Evolutionary conservation across 2,797 vertebrate species (phyloP).

Genomic region (Microcaecilia unicolor): DNA sequence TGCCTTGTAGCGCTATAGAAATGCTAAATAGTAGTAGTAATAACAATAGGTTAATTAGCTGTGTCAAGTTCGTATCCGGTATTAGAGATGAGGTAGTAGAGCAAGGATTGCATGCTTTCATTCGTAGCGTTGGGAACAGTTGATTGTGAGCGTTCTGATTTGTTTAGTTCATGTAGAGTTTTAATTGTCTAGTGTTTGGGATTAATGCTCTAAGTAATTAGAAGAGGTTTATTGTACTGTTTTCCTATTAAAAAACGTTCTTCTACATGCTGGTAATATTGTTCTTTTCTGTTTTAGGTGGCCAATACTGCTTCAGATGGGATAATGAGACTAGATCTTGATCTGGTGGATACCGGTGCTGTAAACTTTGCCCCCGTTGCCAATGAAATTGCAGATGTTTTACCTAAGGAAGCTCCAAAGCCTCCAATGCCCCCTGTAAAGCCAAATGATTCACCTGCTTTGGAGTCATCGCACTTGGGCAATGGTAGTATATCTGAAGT

Average conservation of each 20-base stretch:
- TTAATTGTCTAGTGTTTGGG: too few species aligned
- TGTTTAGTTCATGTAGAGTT: too few species aligned
- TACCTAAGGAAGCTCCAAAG: slow-evolving; percentile 39
- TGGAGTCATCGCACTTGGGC: slow-evolving; percentile 23
- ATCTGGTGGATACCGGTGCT: slow-evolving; percentile 50
- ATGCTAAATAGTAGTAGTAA: too few species aligned
- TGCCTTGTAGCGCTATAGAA: too few species aligned
- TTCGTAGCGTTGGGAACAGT: too few species aligned
- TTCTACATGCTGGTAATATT: not conserved
- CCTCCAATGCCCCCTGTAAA: slow-evolving; percentile 56
- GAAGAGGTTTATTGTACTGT: too few species aligned
- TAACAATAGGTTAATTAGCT: too few species aligned
- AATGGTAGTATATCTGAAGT: not conserved
- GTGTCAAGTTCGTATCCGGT: too few species aligned
- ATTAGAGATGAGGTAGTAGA: too few species aligned
- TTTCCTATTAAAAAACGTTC: not conserved
- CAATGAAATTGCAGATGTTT: slow-evolving; percentile 16
- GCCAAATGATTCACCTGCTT: slow-evolving; percentile 16
- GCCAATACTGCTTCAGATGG: slow-evolving; percentile 73
- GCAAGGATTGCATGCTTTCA: too few species aligned
- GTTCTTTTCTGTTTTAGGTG: slow-evolving; percentile 48
- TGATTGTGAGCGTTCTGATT: too few species aligned
- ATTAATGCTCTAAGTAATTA: too few species aligned
- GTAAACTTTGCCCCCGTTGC: slow-evolving; percentile 36
- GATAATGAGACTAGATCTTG: slow-evolving; percentile 73